Evolutionary conservation across 2,888 invertebrate genomes (phyloP).

Genomic region (Eurytoma californica): DNA sequence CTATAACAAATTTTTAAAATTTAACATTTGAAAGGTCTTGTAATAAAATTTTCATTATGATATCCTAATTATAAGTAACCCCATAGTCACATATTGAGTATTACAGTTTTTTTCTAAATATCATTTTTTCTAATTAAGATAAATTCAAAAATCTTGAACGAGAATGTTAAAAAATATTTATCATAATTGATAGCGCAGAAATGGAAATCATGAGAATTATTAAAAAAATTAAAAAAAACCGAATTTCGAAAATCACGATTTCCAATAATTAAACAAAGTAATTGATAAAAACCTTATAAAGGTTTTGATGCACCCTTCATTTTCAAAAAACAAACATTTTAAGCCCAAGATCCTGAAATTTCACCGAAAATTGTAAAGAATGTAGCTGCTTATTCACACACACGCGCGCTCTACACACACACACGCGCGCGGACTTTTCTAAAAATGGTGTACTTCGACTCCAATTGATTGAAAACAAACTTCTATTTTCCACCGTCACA

Average conservation of each 20-base stretch:
- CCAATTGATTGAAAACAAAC: too few relatives aligned
- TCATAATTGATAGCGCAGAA: not conserved
- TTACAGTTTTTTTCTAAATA: not conserved
- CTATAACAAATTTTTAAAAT: not conserved
- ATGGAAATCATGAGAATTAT: not conserved
- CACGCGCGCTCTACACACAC: too few relatives aligned
- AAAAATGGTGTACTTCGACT: too few relatives aligned
- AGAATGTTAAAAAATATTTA: not conserved
- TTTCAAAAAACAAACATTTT: too few relatives aligned
- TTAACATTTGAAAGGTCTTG: not conserved
- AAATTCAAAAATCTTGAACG: not conserved
- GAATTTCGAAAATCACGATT: not conserved
- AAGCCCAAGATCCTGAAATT: too few relatives aligned
- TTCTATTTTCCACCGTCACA: too few relatives aligned
- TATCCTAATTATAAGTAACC: not conserved
- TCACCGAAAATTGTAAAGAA: too few relatives aligned
- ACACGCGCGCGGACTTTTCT: too few relatives aligned
- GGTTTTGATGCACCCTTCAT: too few relatives aligned
- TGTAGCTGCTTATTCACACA: too few relatives aligned
- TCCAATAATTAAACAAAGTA: too few relatives aligned
- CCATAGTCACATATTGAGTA: not conserved
- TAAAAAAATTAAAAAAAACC: not conserved
- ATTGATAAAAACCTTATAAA: too few relatives aligned
- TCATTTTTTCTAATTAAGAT: not conserved
- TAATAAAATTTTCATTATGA: not conserved